Base-by-base conservation (phyloP, 2,113 vertebrate species). In the Chelonoidis abingdonii region DNA sequence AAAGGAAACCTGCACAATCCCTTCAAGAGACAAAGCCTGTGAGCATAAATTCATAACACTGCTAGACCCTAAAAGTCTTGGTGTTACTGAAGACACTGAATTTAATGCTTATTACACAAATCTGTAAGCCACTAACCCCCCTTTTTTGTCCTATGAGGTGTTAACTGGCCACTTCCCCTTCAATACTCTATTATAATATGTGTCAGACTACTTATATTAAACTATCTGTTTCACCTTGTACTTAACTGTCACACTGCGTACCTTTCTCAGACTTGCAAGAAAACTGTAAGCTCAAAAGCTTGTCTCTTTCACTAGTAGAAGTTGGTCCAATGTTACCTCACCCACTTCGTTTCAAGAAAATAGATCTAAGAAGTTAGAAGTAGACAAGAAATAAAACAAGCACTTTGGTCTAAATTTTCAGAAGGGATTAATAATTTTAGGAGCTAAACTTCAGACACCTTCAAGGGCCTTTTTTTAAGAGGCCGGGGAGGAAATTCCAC, bases 391-490 rank as follows among this genome's bases (percentile, higher is more conserved):
- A 53, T 31, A 10, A 22, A 65, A 86, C 14, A 9, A 83, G 4
- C 35, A 84, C 2, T 83, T 91, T 83, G 52, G 5, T 5, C 5
- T 22, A 22, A 0, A 3, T 3, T 13, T 0, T 2, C 1, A 19
- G 6, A 0, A 2, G 0, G 0, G 25, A 82, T 44, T 29, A 57
- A 56, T 10, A 22, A 87, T 62, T 44, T 92, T 13, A 75, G 9
- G 16, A 11, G 9, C 17, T 19, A 81, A 65, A 8, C 22, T 96
- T 91, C 50, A 75, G 44, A 10, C 10, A 52, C 86, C 91, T 91
- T 22, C 50, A 62, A 65, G 27, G 72, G 35, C 69, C 80, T 2
- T 80, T 16, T 53, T 89, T 92, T 86, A 29, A 75, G 35, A 53
- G 38, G 10, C 65, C 78, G 7, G 35, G 2, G 3, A 6, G 84